These are phyloP conservation scores for Protonemura montana DNA, from an alignment of 2,888 invertebrate species.

Conservation along the genomic window DNA sequence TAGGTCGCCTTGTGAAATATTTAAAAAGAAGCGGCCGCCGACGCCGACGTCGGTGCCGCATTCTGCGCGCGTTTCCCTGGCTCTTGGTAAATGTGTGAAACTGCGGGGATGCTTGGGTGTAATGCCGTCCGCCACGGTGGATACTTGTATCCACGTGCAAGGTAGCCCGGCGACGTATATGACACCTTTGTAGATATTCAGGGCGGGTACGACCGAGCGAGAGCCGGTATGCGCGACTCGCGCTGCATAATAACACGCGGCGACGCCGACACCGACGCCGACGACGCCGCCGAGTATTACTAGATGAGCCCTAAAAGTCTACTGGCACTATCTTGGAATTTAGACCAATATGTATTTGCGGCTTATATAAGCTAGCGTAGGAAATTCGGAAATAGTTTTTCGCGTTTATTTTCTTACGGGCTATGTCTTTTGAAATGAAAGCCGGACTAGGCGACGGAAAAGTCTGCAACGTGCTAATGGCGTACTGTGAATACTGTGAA, in stretches of 20 bases:
- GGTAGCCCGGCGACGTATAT: background rate
- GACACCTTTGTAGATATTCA: conserved; percentile 34
- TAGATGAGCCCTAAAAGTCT: background rate
- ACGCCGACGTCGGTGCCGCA: background rate
- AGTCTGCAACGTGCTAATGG: too few species aligned
- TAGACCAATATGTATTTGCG: background rate
- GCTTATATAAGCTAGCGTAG: too few species aligned
- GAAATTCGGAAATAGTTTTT: too few species aligned
- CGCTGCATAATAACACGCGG: background rate
- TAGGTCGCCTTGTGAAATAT: conserved; percentile 31
- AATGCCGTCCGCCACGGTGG: conserved; percentile 1
- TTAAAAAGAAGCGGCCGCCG: conserved; percentile 26
- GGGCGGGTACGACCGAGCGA: background rate
- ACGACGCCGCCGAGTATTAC: background rate
- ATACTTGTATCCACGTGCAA: background rate
- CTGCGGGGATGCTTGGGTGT: conserved; percentile 13
- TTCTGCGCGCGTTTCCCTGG: conserved; percentile 1
- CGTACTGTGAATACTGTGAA: too few species aligned
- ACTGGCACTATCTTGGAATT: background rate
- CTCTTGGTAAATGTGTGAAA: background rate
- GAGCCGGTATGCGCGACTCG: conserved; percentile 1
- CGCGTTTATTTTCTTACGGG: too few species aligned
- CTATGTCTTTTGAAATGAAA: too few species aligned
- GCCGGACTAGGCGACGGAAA: too few species aligned
- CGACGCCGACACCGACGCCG: background rate